A percentile compares a stretch with the other conserved stretches of the same genome.
Conservation (phyloP, 1,140 invertebrate species). For the Steinernema feltiae region DNA sequence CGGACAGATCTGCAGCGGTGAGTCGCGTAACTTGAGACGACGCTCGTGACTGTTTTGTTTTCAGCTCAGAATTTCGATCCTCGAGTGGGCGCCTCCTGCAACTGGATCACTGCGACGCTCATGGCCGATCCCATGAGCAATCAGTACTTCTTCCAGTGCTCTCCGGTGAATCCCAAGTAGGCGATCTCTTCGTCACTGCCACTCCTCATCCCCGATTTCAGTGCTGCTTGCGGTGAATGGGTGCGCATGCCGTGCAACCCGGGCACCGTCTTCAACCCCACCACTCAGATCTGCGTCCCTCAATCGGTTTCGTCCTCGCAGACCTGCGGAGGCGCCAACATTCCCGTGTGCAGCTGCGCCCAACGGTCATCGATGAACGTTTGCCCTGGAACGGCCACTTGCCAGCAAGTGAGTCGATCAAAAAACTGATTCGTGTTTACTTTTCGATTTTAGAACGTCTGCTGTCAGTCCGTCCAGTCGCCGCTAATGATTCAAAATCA, state of each 20-base stretch:
- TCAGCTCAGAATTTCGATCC: conserved; percentile 28
- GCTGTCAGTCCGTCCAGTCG: conserved; percentile 19
- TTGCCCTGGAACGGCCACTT: conserved; percentile 36
- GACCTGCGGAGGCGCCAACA: conserved; percentile 20
- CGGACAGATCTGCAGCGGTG: conserved; percentile 26
- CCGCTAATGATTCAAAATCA: not conserved
- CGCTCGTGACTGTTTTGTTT: not conserved
- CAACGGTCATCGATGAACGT: conserved; percentile 8
- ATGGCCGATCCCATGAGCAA: conserved; percentile 35
- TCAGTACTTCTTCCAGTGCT: conserved; percentile 44
- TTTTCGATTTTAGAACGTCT: conserved; percentile 32
- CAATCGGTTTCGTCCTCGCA: conserved; percentile 16
- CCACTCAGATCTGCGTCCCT: conserved; percentile 40
- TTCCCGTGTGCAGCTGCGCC: conserved; percentile 33
- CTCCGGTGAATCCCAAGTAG: conserved; percentile 30
- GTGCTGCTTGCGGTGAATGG: conserved; percentile 50
- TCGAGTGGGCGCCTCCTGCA: conserved; percentile 36
- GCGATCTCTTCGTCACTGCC: not conserved
- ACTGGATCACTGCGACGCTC: conserved; percentile 41
- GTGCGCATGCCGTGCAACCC: conserved; percentile 40
- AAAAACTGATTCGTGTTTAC: not conserved
- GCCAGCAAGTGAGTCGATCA: conserved; percentile 28
- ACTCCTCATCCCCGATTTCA: conserved; percentile 24
- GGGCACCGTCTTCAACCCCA: conserved; percentile 38
- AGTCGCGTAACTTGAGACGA: conserved; percentile 11